Evolutionary conservation across 1,140 invertebrate species (phyloP).

Genomic region (Drosophila micromelanica): DNA sequence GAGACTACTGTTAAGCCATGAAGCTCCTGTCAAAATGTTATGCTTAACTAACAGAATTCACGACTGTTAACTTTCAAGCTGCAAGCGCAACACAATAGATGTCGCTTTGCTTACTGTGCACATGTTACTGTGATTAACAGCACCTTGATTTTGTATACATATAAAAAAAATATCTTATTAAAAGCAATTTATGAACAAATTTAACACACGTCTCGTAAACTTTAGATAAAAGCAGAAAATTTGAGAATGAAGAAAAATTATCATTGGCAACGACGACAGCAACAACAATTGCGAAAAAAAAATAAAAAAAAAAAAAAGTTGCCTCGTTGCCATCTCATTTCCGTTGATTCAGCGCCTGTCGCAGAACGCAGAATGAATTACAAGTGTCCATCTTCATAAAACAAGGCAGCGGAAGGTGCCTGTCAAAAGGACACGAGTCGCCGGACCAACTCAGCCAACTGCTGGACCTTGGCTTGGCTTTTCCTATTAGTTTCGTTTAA

Average conservation of each 20-base stretch:
- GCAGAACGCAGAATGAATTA: conserved; percentile 76
- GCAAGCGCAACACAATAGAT: not conserved
- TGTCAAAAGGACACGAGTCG: conserved; percentile 70
- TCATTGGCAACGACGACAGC: conserved; percentile 32
- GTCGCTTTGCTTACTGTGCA: conserved; percentile 3
- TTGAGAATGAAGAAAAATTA: conserved; percentile 67
- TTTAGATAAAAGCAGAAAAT: conserved; percentile 30
- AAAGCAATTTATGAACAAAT: conserved; percentile 29
- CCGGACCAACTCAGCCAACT: not conserved
- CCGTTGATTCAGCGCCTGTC: conserved; percentile 67
- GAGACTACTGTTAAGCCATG: not conserved
- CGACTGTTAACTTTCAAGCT: not conserved
- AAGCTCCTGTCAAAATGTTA: not conserved
- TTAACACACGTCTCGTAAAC: conserved; percentile 15
- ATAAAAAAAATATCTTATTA: conserved; percentile 1
- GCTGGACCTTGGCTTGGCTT: conserved; percentile 45
- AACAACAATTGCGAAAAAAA: conserved; percentile 33
- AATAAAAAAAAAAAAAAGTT: conserved; percentile 29
- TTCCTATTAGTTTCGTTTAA: conserved; percentile 80
- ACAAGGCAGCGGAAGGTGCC: conserved; percentile 73
- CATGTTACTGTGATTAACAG: not conserved
- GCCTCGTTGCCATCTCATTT: conserved; percentile 64
- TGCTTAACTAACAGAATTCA: not conserved
- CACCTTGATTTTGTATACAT: not conserved
- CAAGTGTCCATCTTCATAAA: conserved; percentile 82